These are phyloP conservation scores for Triops longicaudatus DNA, from an alignment of 1,140 invertebrate genomes.

Conservation along the genomic window DNA sequence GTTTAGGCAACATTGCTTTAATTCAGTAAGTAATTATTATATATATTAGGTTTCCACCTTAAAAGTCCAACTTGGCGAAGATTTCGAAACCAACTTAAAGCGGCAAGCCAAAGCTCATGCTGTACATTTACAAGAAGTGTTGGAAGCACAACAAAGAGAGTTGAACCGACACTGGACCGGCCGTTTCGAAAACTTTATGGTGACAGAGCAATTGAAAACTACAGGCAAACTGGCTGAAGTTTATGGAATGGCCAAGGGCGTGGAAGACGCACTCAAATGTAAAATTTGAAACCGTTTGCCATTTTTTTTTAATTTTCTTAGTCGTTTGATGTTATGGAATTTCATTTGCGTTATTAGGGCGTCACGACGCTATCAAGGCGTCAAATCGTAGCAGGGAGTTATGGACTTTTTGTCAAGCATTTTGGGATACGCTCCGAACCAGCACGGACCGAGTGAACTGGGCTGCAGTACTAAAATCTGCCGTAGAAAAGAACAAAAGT, in stretches of 20 bases:
- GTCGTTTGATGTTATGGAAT: slow-evolving; percentile 22
- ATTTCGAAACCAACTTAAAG: slow-evolving; percentile 44
- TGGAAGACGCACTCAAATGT: slow-evolving; percentile 80
- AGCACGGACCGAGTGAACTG: not conserved
- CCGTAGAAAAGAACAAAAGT: slow-evolving; percentile 13
- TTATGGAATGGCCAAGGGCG: slow-evolving; percentile 72
- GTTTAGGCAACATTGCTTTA: not conserved
- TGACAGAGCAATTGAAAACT: slow-evolving; percentile 56
- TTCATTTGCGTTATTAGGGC: slow-evolving; percentile 19
- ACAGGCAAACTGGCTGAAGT: slow-evolving; percentile 69
- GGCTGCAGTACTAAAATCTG: not conserved
- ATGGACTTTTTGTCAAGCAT: not conserved
- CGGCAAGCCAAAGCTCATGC: slow-evolving; percentile 70
- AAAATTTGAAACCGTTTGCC: slow-evolving; percentile 36
- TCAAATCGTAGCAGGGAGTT: slow-evolving; percentile 11
- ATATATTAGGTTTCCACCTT: slow-evolving; percentile 14
- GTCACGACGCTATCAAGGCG: slow-evolving; percentile 18
- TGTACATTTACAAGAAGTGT: slow-evolving; percentile 67
- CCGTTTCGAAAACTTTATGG: slow-evolving; percentile 56
- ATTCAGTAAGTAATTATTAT: too few species aligned
- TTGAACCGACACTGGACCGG: slow-evolving; percentile 53
- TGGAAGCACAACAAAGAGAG: slow-evolving; percentile 61
- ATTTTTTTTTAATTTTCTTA: slow-evolving; percentile 21
- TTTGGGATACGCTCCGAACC: slow-evolving; percentile 16
- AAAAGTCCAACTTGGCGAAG: slow-evolving; percentile 21